Evolutionary conservation across 2,888 invertebrate species (phyloP).

Genomic region (Drosophila neotestacea): DNA sequence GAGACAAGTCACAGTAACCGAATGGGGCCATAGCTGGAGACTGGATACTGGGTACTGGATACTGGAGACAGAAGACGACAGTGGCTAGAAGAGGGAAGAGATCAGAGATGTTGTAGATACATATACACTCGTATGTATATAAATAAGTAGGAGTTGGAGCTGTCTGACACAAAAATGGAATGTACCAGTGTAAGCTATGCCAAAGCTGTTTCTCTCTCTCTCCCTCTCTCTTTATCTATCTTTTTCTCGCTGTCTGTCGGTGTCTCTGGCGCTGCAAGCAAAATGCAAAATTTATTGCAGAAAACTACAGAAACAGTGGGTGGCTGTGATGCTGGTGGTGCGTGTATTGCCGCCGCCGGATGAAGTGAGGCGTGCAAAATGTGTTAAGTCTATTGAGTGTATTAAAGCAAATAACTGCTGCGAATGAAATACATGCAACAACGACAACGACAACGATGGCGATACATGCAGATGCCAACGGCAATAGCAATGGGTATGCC

Average conservation of each 20-base stretch:
- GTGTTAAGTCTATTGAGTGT: slow-evolving; percentile 80
- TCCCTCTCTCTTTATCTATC: not conserved
- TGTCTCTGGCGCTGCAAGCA: slow-evolving; percentile 66
- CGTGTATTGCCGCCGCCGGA: slow-evolving; percentile 25
- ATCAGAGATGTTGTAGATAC: not conserved
- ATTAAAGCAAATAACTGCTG: slow-evolving; percentile 80
- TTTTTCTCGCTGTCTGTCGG: slow-evolving; percentile 1
- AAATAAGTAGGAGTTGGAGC: slow-evolving; percentile 40
- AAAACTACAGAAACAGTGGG: slow-evolving; percentile 70
- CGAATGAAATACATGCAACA: slow-evolving; percentile 72
- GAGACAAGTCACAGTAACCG: slow-evolving; percentile 48
- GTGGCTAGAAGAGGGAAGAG: not conserved
- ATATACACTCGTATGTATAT: slow-evolving; percentile 18
- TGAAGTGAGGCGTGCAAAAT: slow-evolving; percentile 73
- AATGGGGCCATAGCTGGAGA: slow-evolving; percentile 13
- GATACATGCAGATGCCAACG: slow-evolving; percentile 44
- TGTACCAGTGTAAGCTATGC: slow-evolving; percentile 44
- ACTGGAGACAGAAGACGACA: not conserved
- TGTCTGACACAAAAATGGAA: slow-evolving; percentile 61
- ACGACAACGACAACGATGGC: slow-evolving; percentile 31
- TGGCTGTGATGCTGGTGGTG: slow-evolving; percentile 22
- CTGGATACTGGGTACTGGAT: not conserved
- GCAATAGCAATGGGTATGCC: not conserved
- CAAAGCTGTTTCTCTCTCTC: slow-evolving; percentile 11
- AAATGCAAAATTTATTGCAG: slow-evolving; percentile 78